Percentiles rank a stretch among this genome's conserved stretches.
Conservation (phyloP, 2,113 vertebrate genomes). For the Hirundichthys speculiger region DNA sequence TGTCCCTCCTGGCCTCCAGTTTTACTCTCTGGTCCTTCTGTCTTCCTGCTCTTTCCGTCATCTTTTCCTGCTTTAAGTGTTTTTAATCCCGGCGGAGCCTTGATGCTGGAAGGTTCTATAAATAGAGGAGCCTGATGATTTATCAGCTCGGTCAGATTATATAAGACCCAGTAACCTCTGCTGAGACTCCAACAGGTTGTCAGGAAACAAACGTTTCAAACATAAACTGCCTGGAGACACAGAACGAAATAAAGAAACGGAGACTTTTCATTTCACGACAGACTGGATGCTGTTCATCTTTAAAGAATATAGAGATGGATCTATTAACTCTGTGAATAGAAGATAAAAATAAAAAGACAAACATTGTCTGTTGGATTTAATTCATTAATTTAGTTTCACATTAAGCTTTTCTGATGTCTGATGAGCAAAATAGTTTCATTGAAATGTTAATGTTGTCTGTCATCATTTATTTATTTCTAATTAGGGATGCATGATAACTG, state of each 20-base stretch:
- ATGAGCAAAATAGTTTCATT: no score
- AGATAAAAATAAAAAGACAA: no score
- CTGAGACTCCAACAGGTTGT: background rate
- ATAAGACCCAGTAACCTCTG: constrained; percentile 6
- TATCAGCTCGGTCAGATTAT: constrained; percentile 11
- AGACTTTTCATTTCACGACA: background rate
- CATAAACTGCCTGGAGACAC: no score
- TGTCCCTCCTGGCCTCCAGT: background rate
- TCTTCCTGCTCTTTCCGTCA: background rate
- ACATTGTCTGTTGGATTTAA: no score
- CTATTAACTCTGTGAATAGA: no score
- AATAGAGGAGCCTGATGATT: constrained; percentile 15
- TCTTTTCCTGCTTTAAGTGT: background rate
- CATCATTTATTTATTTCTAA: no score
- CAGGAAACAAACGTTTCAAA: background rate
- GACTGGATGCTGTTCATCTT: background rate
- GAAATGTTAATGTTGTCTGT: no score
- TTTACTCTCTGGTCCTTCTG: background rate
- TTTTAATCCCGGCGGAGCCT: constrained; percentile 11
- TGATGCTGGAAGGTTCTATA: constrained; percentile 10
- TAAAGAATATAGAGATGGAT: no score
- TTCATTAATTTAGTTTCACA: no score
- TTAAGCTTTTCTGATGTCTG: no score
- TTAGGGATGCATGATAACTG: no score
- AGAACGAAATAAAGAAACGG: background rate